Evolutionary conservation across 2,888 invertebrate genomes (phyloP).

Genomic region (Melinopterus prodromus): DNA sequence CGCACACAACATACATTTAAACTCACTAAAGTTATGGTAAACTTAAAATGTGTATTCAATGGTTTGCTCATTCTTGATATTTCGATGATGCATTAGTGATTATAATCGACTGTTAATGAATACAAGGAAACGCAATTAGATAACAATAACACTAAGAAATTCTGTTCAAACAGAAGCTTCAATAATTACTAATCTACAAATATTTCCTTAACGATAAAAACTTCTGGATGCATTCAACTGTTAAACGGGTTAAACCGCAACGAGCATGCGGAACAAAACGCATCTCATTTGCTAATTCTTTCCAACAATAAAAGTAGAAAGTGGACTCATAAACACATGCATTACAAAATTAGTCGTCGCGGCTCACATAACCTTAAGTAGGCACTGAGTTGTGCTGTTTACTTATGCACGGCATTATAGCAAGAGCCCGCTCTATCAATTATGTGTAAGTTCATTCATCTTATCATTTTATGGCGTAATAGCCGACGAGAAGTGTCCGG

Average conservation of each 20-base stretch:
- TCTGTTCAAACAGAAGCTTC: too few species aligned
- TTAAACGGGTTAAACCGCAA: background rate
- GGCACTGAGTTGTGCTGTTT: background rate
- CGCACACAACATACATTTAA: too few species aligned
- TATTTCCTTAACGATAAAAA: too few species aligned
- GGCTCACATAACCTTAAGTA: background rate
- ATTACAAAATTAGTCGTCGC: background rate
- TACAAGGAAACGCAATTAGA: too few species aligned
- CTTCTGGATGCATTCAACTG: background rate
- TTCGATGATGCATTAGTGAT: too few species aligned
- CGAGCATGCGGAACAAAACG: background rate
- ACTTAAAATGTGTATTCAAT: too few species aligned
- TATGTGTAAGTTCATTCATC: background rate
- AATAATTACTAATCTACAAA: too few species aligned
- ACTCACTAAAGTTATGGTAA: too few species aligned
- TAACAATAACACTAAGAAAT: too few species aligned
- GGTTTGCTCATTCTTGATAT: too few species aligned
- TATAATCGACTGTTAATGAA: too few species aligned
- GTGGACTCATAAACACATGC: background rate
- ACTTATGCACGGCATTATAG: conserved; percentile 1
- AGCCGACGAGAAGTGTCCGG: conserved; percentile 27
- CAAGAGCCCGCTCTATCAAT: conserved; percentile 6
- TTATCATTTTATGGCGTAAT: conserved; percentile 16
- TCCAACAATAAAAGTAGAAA: background rate
- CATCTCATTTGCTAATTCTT: background rate